Conservation (phyloP, 2,797 vertebrate species). For the Rhinophrynus dorsalis region DNA sequence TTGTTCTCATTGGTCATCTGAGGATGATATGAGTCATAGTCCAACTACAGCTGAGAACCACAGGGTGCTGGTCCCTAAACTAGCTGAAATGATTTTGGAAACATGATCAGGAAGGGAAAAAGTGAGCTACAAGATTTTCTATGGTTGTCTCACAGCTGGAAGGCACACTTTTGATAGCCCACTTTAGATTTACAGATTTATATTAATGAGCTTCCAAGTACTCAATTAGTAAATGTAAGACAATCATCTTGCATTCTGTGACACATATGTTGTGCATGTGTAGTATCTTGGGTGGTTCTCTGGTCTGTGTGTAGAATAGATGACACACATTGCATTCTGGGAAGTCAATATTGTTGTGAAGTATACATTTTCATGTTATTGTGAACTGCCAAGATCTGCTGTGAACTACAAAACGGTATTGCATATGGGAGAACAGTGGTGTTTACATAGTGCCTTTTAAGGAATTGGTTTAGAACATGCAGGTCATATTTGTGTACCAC, state of each 20-base stretch:
- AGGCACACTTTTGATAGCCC: background rate
- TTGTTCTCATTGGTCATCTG: no score
- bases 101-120: background rate
- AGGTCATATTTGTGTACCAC: no score
- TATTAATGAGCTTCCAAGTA: background rate
- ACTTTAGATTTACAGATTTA: background rate
- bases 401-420: no score
- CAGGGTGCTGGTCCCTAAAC: no score
- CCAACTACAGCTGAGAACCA: no score
- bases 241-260: background rate
- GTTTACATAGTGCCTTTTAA: no score
- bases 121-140: background rate
- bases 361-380: background rate
- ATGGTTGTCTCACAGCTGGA: background rate
- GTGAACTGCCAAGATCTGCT: background rate
- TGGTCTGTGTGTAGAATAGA: background rate
- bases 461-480: no score
- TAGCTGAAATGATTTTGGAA: no score
- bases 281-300: background rate
- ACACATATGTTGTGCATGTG: background rate
- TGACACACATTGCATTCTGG: background rate
- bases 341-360: background rate
- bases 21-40: no score
- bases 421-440: no score
- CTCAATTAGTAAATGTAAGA: background rate